A percentile compares a stretch with the other conserved stretches of the same genome.
phyloP scores from a whole-genome alignment of 2,888 invertebrate species.

The Sepioteuthis lessoniana region DNA sequence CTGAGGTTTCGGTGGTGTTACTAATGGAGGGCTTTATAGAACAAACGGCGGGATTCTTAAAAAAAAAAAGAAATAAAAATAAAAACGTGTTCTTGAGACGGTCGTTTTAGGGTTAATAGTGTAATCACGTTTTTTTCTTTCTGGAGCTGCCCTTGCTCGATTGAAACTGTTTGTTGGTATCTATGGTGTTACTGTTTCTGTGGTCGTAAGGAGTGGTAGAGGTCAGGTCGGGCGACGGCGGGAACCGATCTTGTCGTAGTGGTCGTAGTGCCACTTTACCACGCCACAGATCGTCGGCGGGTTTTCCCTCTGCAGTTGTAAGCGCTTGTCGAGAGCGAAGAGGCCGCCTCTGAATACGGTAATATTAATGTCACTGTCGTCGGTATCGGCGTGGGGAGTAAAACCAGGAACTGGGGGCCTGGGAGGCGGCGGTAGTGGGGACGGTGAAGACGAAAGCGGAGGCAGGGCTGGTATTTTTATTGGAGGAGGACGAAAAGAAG shows the following conservation, averaged over 20 bases:
- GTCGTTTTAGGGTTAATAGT: neutral
- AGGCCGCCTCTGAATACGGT: conserved; percentile 16
- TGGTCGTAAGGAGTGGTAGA: neutral
- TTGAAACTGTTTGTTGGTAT: neutral
- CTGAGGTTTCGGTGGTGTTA: neutral
- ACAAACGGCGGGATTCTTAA: neutral
- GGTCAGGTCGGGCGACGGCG: neutral
- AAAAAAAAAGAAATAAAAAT: too few relatives aligned
- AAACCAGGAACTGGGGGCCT: neutral
- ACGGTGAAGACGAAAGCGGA: neutral
- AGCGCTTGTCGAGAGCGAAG: neutral
- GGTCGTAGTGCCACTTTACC: neutral
- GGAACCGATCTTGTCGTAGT: neutral
- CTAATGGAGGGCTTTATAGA: neutral
- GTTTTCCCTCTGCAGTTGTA: conserved; percentile 4
- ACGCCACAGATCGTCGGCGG: neutral
- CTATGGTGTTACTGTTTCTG: neutral
- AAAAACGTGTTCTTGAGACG: neutral
- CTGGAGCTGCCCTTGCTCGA: neutral
- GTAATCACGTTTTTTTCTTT: neutral
- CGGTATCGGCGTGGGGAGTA: neutral
- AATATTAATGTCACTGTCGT: conserved; percentile 13
- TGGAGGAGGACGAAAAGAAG: conserved; percentile 25
- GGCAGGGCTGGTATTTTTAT: conserved; percentile 10
- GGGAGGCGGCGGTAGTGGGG: neutral